These are phyloP conservation scores for Anas bernieri DNA, from an alignment of 2,797 vertebrate genomes.

Conservation along the genomic window DNA sequence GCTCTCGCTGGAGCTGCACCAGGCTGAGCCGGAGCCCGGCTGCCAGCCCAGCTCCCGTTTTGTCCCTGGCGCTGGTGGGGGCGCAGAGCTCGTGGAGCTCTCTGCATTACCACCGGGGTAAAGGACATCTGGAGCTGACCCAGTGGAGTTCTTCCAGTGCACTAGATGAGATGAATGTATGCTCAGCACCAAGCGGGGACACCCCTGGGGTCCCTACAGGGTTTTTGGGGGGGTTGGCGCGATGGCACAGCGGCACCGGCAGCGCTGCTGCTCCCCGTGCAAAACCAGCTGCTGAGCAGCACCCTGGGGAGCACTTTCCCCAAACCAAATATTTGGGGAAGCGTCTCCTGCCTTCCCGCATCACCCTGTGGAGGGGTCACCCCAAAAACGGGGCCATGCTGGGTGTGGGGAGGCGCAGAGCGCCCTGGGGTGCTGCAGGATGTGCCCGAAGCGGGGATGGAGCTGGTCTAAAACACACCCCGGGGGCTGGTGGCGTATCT, in stretches of 20 bases:
- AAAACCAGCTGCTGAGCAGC: too few species aligned
- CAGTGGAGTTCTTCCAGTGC: background rate
- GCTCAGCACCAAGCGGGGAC: rapidly evolving
- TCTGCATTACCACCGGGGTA: background rate
- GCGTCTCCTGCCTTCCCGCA: too few species aligned
- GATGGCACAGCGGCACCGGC: too few species aligned
- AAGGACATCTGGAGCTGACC: background rate
- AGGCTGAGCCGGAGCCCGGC: background rate
- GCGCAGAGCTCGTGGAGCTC: background rate
- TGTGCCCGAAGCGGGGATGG: background rate
- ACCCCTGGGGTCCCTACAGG: rapidly evolving
- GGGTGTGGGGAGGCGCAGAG: background rate
- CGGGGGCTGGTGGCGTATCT: background rate
- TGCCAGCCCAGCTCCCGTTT: background rate
- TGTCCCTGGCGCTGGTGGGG: background rate
- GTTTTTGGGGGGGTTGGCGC: background rate
- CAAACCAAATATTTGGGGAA: too few species aligned
- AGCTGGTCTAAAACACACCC: background rate
- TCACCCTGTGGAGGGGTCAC: too few species aligned
- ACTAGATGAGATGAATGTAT: constrained; percentile 34
- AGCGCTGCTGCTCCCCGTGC: too few species aligned
- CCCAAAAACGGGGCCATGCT: background rate
- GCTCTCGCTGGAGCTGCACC: background rate
- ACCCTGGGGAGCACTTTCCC: too few species aligned
- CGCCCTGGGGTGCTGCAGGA: rapidly evolving